A percentile compares a stretch with the other conserved stretches of the same genome.
Conservation (phyloP, 2,113 vertebrate species). For the Jacana jacana region DNA sequence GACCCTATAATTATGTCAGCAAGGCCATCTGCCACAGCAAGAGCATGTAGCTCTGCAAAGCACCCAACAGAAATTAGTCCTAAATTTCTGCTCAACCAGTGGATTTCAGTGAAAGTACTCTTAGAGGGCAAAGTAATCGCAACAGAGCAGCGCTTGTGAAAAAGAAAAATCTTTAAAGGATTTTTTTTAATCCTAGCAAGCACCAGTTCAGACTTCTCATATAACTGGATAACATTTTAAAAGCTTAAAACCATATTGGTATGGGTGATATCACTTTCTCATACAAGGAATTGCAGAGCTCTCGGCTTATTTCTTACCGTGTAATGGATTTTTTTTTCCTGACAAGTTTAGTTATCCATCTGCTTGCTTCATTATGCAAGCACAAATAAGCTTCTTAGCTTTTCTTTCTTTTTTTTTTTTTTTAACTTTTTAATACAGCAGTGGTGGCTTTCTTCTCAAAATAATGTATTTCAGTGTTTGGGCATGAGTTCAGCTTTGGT, state of each 20-base stretch:
- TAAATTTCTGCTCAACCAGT: background rate
- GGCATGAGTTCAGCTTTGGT: background rate
- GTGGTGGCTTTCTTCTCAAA: background rate
- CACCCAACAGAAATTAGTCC: background rate
- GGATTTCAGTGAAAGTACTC: background rate
- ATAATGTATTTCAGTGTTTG: background rate
- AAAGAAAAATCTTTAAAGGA: background rate
- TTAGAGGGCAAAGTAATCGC: slow-evolving; percentile 28
- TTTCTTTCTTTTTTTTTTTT: no score
- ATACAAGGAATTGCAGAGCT: slow-evolving; percentile 1
- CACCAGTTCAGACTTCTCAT: slow-evolving; percentile 19
- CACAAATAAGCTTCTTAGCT: slow-evolving; percentile 35
- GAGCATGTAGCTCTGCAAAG: background rate
- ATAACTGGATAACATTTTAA: slow-evolving; percentile 49
- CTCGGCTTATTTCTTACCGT: background rate
- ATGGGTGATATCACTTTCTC: background rate
- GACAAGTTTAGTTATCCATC: slow-evolving; percentile 21
- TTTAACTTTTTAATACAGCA: background rate
- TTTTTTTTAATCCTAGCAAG: slow-evolving; percentile 47
- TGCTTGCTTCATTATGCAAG: slow-evolving; percentile 34
- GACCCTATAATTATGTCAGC: background rate
- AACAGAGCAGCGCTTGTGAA: background rate
- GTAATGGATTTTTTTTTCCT: slow-evolving; percentile 40
- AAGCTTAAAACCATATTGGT: slow-evolving; percentile 37
- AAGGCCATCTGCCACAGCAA: background rate